Percentiles rank a stretch among this genome's conserved stretches.
phyloP scores from a whole-genome alignment of 1,140 invertebrate species.

The Dufourea novaeangliae region DNA sequence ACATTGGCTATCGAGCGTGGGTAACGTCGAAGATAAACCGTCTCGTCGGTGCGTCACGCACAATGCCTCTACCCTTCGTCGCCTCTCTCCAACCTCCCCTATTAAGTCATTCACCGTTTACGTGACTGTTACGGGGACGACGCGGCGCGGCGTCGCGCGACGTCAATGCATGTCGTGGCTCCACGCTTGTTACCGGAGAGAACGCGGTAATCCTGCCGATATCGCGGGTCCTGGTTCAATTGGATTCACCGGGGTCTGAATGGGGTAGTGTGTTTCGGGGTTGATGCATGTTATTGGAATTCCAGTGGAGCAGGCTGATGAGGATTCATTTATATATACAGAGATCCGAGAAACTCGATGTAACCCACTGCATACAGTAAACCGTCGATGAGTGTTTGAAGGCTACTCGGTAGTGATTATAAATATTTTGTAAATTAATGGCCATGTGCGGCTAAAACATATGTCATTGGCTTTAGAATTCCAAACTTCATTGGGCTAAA shows the following conservation, averaged over 20 bases:
- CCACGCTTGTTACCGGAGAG: background rate
- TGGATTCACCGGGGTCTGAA: background rate
- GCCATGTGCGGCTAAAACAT: no score
- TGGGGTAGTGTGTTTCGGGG: background rate
- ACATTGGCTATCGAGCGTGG: background rate
- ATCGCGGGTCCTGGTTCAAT: background rate
- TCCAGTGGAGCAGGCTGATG: background rate
- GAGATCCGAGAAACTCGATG: no score
- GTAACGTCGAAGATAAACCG: background rate
- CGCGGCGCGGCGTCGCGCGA: background rate
- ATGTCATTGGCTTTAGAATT: no score
- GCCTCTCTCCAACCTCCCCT: background rate
- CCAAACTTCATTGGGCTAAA: no score
- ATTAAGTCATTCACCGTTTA: slow-evolving; percentile 3
- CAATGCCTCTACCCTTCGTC: background rate
- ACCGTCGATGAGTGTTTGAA: no score
- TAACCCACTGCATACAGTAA: no score
- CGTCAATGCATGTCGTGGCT: background rate
- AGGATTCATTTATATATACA: no score
- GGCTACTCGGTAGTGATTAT: background rate
- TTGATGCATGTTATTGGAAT: background rate
- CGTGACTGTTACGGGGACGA: slow-evolving; percentile 1
- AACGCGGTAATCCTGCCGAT: background rate
- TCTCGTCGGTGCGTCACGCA: background rate
- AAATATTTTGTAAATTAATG: no score